phyloP scores from a whole-genome alignment of 2,797 vertebrate genomes.

The Hyperoplus immaculatus region DNA sequence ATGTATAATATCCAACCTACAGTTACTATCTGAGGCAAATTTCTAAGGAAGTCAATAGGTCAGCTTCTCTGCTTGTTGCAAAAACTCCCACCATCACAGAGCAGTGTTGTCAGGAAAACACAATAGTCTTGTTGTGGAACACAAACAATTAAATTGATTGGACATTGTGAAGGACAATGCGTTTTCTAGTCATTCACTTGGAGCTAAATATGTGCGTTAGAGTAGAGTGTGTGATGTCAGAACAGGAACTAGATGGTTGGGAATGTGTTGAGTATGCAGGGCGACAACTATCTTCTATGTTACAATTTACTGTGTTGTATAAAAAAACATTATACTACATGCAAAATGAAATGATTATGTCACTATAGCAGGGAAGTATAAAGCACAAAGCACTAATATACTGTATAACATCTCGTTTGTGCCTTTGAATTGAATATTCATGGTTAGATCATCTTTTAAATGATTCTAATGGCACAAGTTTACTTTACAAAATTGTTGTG shows the following conservation, averaged over 20 bases:
- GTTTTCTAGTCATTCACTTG: constrained; percentile 9
- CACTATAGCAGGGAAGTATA: too few species aligned
- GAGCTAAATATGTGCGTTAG: not conserved
- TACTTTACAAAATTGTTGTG: not conserved
- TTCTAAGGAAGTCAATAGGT: constrained; percentile 30
- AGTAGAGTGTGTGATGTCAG: constrained; percentile 9
- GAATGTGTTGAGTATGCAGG: constrained; percentile 1
- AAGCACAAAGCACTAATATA: too few species aligned
- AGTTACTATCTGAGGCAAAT: not conserved
- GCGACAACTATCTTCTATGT: not conserved
- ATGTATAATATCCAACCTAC: not conserved
- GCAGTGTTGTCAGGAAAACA: constrained; percentile 9
- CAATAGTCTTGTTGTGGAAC: constrained; percentile 42
- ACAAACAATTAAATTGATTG: constrained; percentile 30
- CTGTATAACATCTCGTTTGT: too few species aligned
- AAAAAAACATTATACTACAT: not conserved
- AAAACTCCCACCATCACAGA: constrained; percentile 30
- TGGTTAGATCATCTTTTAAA: not conserved
- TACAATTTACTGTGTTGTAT: not conserved
- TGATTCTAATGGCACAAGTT: not conserved
- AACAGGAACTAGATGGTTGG: constrained; percentile 13
- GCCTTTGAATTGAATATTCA: not conserved
- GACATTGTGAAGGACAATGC: constrained; percentile 30
- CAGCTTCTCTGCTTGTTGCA: not conserved
- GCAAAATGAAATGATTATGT: not conserved